These are phyloP conservation scores for Clitarchus hookeri DNA, from an alignment of 2,888 invertebrate species.

Conservation along the genomic window DNA sequence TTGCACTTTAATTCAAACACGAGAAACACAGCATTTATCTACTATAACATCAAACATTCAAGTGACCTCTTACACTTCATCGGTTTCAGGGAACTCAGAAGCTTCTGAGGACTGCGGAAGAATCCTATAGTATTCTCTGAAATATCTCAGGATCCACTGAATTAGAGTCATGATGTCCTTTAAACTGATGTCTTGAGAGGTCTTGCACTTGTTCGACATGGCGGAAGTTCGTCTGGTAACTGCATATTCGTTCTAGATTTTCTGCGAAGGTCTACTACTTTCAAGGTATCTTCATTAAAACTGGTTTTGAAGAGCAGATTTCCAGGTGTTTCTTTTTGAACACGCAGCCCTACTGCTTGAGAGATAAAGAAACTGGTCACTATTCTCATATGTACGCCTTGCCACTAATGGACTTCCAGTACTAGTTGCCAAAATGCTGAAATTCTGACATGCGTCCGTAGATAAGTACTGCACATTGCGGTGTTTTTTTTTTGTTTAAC, in stretches of 20 bases:
- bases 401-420: background rate
- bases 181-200: background rate
- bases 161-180: background rate
- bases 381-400: background rate
- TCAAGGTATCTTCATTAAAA: background rate
- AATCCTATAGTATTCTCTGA: background rate
- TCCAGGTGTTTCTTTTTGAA: background rate
- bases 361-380: background rate
- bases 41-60: background rate
- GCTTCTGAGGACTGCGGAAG: background rate
- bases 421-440: background rate
- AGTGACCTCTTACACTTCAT: background rate
- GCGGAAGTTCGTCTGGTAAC: background rate
- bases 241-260: background rate
- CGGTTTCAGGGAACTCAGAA: background rate
- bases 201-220: background rate
- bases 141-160: background rate
- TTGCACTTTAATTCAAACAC: background rate
- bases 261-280: background rate
- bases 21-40: background rate
- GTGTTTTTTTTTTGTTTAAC: too few relatives aligned
- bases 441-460: background rate
- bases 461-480: background rate
- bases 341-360: background rate
- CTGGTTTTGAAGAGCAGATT: background rate